Base-by-base conservation (phyloP, 2,888 invertebrate species). In the Parnassius mnemosyne region DNA sequence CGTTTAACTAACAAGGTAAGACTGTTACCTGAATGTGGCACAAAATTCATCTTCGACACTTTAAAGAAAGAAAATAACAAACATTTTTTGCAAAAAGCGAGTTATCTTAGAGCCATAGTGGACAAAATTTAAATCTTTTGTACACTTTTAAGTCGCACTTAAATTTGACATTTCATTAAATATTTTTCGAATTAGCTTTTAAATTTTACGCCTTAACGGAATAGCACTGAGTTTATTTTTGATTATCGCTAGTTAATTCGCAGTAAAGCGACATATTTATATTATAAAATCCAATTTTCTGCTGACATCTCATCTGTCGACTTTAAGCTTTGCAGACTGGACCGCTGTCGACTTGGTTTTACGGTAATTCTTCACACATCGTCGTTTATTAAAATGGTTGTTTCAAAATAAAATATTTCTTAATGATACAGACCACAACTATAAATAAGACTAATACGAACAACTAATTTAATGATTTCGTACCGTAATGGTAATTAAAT, bases 281-380 rank as follows among this genome's bases (percentile, higher is more conserved):
- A 90, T 89, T 89, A 85, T 87, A 78, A 89, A 91, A 91, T 91
- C 91, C 91, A 90, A 91, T 91, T 91, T 91, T 90, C 89, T 89
- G 89, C 89, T 85, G 91, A 89, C 91, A 87, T 89, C 83, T 89
- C 88, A 89, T 86, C 89, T 90, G 91, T 91, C 90, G 87, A 81
- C 90, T 91, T 90, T 89, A 88, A 88, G 79, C 86, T 85, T 78
- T 84, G 78, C 79, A 80, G 80, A 80, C 84, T 84, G 83, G 86
- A 77, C 79, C 77, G 80, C 78, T 84, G 89, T 89, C 89, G 81
- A 74, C 82, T 83, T 75, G 78, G 87, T 86, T 89, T 88, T 85
- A 89, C 85, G 85, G 82, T 86, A 81, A 84, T 81, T 82, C 76
- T 79, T 85, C 73, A 74, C 72, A 71, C 76, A 78, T 78, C 79